Conservation (phyloP, 2,888 invertebrate species). For the Rotaria magnacalcarata region DNA sequence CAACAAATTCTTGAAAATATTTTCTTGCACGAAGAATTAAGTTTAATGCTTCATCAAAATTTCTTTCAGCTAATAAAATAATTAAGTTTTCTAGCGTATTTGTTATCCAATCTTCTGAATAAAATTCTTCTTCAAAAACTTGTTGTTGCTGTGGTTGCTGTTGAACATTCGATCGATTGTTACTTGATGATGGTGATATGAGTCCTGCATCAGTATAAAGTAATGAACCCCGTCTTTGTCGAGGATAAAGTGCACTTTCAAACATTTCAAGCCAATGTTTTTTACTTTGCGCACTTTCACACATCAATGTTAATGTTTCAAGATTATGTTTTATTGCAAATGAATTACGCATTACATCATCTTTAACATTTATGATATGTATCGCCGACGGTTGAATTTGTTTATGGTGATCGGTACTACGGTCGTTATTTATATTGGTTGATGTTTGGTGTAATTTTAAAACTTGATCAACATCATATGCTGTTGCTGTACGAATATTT, state of each 20-base stretch:
- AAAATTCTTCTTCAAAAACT: constrained; percentile 23
- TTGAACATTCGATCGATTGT: not conserved
- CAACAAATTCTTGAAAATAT: not conserved
- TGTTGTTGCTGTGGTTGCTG: not conserved
- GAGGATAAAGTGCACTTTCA: constrained; percentile 13
- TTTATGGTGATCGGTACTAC: not conserved
- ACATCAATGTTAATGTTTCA: not conserved
- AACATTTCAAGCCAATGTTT: constrained; percentile 21
- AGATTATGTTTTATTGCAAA: not conserved
- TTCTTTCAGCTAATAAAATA: not conserved
- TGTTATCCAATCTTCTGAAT: not conserved
- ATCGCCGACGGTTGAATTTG: not conserved
- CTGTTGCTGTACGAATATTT: constrained; percentile 30
- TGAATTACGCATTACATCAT: not conserved
- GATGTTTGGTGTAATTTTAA: not conserved
- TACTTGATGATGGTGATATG: not conserved
- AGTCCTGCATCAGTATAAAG: not conserved
- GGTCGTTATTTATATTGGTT: not conserved
- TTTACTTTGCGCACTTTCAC: constrained; percentile 29
- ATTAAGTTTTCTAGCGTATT: constrained; percentile 16
- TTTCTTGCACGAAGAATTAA: constrained; percentile 1
- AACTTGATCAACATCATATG: constrained; percentile 34
- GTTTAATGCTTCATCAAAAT: constrained; percentile 27
- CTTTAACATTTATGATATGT: constrained; percentile 1
- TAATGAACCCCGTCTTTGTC: not conserved